These are phyloP conservation scores for Sander lucioperca DNA, from an alignment of 2,113 vertebrate genomes.

Conservation along the genomic window DNA sequence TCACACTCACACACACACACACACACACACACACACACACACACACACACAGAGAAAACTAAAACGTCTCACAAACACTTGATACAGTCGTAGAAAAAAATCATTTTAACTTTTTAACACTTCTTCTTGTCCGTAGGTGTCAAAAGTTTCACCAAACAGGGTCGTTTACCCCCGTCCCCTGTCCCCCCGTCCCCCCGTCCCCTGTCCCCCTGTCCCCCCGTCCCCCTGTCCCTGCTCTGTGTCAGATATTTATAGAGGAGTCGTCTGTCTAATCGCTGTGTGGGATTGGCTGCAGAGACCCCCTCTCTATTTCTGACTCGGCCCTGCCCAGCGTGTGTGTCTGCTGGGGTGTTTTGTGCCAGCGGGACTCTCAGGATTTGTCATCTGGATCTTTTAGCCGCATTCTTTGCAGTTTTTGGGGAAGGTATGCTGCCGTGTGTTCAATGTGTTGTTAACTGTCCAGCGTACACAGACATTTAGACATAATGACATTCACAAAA, in stretches of 20 bases:
- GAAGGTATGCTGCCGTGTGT: constrained; percentile 62
- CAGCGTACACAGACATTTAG: not conserved
- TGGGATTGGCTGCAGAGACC: constrained; percentile 3
- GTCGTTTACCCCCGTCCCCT: constrained; percentile 54
- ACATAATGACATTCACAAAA: not conserved
- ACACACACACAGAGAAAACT: not conserved
- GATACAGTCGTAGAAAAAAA: no score
- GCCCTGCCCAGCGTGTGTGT: constrained; percentile 49
- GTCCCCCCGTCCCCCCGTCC: constrained; percentile 12
- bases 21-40: no score
- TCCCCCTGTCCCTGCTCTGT: no score
- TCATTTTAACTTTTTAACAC: not conserved
- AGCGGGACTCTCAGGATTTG: constrained; percentile 42
- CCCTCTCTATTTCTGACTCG: constrained; percentile 79
- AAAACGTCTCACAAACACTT: no score
- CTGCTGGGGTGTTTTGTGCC: constrained; percentile 53
- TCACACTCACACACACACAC: not conserved
- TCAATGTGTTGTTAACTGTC: constrained; percentile 9
- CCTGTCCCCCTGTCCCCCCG: no score
- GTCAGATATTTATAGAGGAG: constrained; percentile 90
- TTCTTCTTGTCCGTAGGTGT: not conserved
- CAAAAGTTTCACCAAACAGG: constrained; percentile 60
- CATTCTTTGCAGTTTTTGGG: not conserved
- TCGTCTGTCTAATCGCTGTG: constrained; percentile 81
- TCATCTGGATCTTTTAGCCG: constrained; percentile 42